A percentile compares a stretch with the other conserved stretches of the same genome.
Conservation (phyloP, 1,140 invertebrate species). For the Coenobita brevimanus region DNA sequence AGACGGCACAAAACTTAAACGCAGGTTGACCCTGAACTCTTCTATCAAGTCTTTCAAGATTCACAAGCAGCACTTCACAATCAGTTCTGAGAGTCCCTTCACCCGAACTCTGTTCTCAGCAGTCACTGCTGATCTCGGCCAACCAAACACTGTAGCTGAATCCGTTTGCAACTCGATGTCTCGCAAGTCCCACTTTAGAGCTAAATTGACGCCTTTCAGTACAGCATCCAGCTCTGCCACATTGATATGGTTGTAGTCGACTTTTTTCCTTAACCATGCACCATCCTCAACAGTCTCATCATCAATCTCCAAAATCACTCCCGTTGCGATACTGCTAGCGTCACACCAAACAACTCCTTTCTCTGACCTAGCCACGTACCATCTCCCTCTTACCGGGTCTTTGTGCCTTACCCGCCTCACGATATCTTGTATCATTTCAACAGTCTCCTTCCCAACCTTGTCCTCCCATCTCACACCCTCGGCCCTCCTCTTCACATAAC, state of each 20-base stretch:
- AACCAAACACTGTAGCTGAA: background rate
- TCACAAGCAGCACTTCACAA: background rate
- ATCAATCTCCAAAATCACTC: too few species aligned
- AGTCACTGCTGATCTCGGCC: background rate
- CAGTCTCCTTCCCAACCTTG: background rate
- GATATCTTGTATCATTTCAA: constrained; percentile 3
- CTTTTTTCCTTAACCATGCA: constrained; percentile 8
- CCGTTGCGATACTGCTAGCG: background rate
- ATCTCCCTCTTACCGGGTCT: constrained; percentile 23
- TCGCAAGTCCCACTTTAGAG: background rate
- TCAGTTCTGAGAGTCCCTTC: background rate
- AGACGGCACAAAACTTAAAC: background rate
- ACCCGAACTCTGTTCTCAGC: background rate
- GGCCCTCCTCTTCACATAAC: constrained; percentile 19
- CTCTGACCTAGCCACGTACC: background rate
- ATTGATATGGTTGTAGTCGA: constrained; percentile 31
- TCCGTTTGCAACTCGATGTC: background rate
- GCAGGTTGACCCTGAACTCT: background rate
- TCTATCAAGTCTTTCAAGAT: constrained; percentile 9
- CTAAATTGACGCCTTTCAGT: background rate
- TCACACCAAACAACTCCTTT: constrained; percentile 34
- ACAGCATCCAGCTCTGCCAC: background rate
- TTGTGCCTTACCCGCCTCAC: background rate
- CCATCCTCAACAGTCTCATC: background rate
- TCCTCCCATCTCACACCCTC: constrained; percentile 36